Conservation (phyloP, 1,140 invertebrate genomes). For the Ephestia elutella region DNA sequence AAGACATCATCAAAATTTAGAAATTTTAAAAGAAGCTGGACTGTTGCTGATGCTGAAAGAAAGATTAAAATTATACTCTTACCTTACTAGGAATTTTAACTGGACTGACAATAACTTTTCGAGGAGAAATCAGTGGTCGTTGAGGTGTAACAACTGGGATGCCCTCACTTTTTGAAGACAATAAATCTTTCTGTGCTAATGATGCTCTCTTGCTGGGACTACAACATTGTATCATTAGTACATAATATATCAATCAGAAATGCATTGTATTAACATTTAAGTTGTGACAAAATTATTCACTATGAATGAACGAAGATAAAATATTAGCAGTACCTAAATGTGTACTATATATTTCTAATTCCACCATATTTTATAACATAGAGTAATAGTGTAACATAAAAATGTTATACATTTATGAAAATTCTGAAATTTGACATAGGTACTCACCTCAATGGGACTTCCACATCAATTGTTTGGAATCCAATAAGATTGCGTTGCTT, state of each 20-base stretch:
- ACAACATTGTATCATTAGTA: constrained; percentile 32
- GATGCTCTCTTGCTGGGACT: constrained; percentile 77
- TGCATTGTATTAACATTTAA: too few species aligned
- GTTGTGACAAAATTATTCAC: too few species aligned
- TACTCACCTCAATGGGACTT: constrained; percentile 80
- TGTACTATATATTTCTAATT: too few species aligned
- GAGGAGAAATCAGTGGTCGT: constrained; percentile 70
- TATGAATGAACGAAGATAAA: too few species aligned
- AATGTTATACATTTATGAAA: too few species aligned
- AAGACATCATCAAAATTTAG: too few species aligned
- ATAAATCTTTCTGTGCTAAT: constrained; percentile 49
- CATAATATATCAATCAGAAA: background rate
- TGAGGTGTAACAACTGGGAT: constrained; percentile 16
- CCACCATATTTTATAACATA: too few species aligned
- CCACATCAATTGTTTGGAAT: constrained; percentile 82
- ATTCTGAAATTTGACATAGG: background rate
- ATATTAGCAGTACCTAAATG: too few species aligned
- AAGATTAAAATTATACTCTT: too few species aligned
- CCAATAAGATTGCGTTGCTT: constrained; percentile 76
- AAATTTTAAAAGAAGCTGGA: too few species aligned
- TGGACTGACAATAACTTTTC: constrained; percentile 75
- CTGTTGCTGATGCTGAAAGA: too few species aligned
- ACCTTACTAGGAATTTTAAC: constrained; percentile 75
- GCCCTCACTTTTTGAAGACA: constrained; percentile 40
- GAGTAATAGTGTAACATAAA: too few species aligned